Percentiles rank a stretch among this genome's conserved stretches.
phyloP scores from a whole-genome alignment of 1,140 invertebrate species.

The Lysiphlebus fabarum region DNA sequence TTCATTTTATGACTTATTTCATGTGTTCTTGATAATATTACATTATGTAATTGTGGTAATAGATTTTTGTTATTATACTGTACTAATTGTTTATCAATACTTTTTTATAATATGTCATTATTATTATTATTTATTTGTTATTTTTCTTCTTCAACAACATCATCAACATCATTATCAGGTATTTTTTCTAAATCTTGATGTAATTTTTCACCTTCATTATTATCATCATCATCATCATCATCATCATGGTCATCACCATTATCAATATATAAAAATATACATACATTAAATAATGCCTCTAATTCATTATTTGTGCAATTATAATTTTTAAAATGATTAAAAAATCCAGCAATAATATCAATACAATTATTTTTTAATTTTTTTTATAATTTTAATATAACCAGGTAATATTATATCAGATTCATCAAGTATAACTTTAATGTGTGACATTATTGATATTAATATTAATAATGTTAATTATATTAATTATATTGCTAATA shows the following conservation, averaged over 20 bases:
- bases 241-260: conserved; percentile 77
- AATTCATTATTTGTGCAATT: conserved; percentile 69
- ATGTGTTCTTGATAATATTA: conserved; percentile 70
- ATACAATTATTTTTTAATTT: conserved; percentile 63
- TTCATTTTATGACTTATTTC: conserved; percentile 81
- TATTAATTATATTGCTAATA: no score
- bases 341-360: conserved; percentile 68
- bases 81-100: conserved; percentile 72
- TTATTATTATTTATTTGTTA: conserved; percentile 55
- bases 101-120: conserved; percentile 61
- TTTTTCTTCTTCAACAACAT: conserved; percentile 38
- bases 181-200: conserved; percentile 34
- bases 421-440: conserved; percentile 60
- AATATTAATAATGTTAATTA: conserved; percentile 72
- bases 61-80: conserved; percentile 56
- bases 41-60: conserved; percentile 65
- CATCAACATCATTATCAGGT: conserved; percentile 33
- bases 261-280: conserved; percentile 76
- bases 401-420: conserved; percentile 60
- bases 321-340: conserved; percentile 75
- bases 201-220: background rate
- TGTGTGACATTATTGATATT: conserved; percentile 65
- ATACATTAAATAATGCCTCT: conserved; percentile 71
- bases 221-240: conserved; percentile 58
- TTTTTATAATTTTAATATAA: conserved; percentile 65